phyloP scores from a whole-genome alignment of 2,113 vertebrate genomes.

The Vireo altiloquus region DNA sequence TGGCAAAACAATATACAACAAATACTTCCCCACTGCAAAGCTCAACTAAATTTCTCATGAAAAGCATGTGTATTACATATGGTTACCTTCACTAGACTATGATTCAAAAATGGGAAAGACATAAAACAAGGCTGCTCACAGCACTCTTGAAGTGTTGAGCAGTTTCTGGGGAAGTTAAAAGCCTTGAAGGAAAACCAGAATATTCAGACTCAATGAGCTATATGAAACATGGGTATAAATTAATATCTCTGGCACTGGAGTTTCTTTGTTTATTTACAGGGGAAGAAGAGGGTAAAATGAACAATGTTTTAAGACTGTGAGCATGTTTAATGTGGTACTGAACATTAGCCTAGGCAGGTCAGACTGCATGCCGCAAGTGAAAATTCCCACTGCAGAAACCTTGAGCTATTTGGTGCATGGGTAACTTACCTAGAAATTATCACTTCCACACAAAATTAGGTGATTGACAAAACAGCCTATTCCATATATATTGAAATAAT shows the following conservation, averaged over 20 bases:
- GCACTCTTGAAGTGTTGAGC: neutral
- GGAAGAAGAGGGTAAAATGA: neutral
- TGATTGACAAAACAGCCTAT: neutral
- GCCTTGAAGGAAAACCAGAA: neutral
- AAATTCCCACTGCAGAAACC: neutral
- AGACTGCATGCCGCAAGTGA: neutral
- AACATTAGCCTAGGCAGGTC: neutral
- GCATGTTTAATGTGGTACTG: neutral
- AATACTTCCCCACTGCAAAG: neutral
- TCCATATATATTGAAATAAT: neutral
- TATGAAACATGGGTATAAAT: neutral
- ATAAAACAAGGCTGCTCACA: neutral
- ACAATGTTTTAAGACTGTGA: neutral
- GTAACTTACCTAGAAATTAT: neutral
- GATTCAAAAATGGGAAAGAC: neutral
- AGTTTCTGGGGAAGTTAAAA: neutral
- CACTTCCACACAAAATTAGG: neutral
- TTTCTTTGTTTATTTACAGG: neutral
- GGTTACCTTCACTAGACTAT: neutral
- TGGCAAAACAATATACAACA: neutral
- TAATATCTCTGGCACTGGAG: neutral
- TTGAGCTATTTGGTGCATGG: neutral
- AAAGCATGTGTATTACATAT: neutral
- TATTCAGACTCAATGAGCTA: neutral
- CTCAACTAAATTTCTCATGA: neutral